A percentile compares a stretch with the other conserved stretches of the same genome.
Conservation (phyloP, 2,888 invertebrate genomes). For the Cetonia aurata region DNA sequence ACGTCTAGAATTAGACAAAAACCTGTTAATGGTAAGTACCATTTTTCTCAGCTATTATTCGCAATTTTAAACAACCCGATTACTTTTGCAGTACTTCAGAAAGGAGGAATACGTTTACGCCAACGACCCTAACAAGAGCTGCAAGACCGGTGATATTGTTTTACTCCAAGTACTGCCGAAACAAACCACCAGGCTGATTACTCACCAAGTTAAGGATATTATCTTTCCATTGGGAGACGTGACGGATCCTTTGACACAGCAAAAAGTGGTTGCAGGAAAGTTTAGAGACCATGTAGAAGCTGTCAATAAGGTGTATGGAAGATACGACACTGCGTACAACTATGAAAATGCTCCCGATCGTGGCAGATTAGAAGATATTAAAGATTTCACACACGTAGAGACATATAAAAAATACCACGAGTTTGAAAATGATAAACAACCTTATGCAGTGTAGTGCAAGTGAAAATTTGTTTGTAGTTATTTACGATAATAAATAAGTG, state of each 20-base stretch:
- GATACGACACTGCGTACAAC: constrained; percentile 76
- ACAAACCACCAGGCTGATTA: constrained; percentile 81
- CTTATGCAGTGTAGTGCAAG: constrained; percentile 74
- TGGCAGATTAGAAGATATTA: constrained; percentile 85
- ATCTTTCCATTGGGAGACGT: constrained; percentile 87
- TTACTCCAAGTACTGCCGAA: constrained; percentile 80
- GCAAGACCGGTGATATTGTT: constrained; percentile 87
- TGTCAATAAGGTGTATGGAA: constrained; percentile 77
- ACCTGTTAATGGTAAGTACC: constrained; percentile 80
- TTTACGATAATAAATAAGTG: constrained; percentile 13
- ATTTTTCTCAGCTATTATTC: constrained; percentile 24
- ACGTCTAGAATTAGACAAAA: constrained; percentile 79
- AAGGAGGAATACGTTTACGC: constrained; percentile 81
- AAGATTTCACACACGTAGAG: constrained; percentile 84
- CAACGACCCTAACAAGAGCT: constrained; percentile 80
- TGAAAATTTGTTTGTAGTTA: constrained; percentile 4
- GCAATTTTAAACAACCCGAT: constrained; percentile 46
- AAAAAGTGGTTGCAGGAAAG: constrained; percentile 78
- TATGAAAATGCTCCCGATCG: constrained; percentile 83
- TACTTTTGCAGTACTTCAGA: constrained; percentile 78
- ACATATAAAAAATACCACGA: constrained; percentile 85
- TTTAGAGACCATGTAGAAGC: constrained; percentile 83
- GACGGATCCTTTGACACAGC: constrained; percentile 87
- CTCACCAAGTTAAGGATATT: constrained; percentile 83
- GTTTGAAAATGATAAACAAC: constrained; percentile 78